Evolutionary conservation across 2,888 invertebrate genomes (phyloP).

Genomic region (Drosophila hamatofila): DNA sequence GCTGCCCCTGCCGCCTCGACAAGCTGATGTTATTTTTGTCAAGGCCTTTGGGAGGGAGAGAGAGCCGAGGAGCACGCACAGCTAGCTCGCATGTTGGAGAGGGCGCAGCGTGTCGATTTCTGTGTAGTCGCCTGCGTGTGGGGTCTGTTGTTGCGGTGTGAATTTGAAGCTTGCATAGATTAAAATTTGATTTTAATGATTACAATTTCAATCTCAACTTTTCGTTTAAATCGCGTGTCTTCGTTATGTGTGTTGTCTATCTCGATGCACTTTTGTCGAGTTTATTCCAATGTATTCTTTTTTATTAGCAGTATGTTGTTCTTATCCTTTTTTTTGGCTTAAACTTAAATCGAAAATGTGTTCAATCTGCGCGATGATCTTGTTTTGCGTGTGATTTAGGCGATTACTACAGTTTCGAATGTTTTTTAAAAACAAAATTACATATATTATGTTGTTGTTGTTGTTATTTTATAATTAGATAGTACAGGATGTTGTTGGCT

Average conservation of each 20-base stretch:
- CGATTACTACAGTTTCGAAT: constrained; percentile 76
- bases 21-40: constrained; percentile 35
- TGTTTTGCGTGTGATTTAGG: constrained; percentile 36
- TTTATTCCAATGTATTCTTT: constrained; percentile 42
- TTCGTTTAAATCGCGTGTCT: constrained; percentile 40
- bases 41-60: constrained; percentile 60
- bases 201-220: constrained; percentile 35
- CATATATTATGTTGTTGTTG: constrained; percentile 79
- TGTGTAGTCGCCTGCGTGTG: constrained; percentile 7
- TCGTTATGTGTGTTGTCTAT: constrained; percentile 29
- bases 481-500: constrained; percentile 80
- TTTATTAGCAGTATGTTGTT: constrained; percentile 62
- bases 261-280: constrained; percentile 34
- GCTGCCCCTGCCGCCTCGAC: constrained; percentile 44
- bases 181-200: constrained; percentile 60
- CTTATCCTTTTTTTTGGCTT: constrained; percentile 53
- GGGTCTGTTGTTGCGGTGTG: constrained; percentile 14
- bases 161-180: constrained; percentile 53
- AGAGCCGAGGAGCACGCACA: constrained; percentile 34
- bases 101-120: constrained; percentile 7
- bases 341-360: constrained; percentile 80
- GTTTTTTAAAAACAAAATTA: constrained; percentile 85
- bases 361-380: constrained; percentile 48
- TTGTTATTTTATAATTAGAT: constrained; percentile 83
- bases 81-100: constrained; percentile 2